These are phyloP conservation scores for Eupithecia pulchellata DNA, from an alignment of 2,888 invertebrate genomes.

Conservation along the genomic window DNA sequence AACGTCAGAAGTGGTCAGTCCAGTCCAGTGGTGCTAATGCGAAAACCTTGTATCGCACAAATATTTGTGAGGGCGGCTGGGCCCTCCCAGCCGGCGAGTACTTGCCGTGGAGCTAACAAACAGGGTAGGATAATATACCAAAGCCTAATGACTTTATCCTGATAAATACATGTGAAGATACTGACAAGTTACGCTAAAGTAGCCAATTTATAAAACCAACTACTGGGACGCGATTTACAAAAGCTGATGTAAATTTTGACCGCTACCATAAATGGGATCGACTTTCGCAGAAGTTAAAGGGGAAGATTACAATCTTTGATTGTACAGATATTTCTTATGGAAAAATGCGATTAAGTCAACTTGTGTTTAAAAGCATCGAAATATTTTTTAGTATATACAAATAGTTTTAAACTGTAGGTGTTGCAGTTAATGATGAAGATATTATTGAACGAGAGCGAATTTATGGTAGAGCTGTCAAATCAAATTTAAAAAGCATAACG, in stretches of 20 bases:
- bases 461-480: not conserved
- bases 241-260: conserved; percentile 27
- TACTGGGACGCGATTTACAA: conserved; percentile 21
- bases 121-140: conserved; percentile 44
- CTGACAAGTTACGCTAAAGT: conserved; percentile 1
- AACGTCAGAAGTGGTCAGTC: conserved; percentile 56
- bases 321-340: conserved; percentile 14
- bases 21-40: conserved; percentile 67
- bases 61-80: conserved; percentile 69
- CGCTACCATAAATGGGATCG: conserved; percentile 38
- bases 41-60: conserved; percentile 70
- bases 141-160: conserved; percentile 2
- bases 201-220: conserved; percentile 11
- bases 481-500: not conserved
- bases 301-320: conserved; percentile 39
- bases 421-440: not conserved
- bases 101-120: conserved; percentile 41
- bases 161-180: not conserved
- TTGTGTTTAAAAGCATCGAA: conserved; percentile 42
- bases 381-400: not conserved
- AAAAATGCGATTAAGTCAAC: conserved; percentile 32
- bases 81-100: too few species aligned
- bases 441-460: not conserved
- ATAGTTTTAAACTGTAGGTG: not conserved
- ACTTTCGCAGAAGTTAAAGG: conserved; percentile 41